These are phyloP conservation scores for Hirudinaria manillensis DNA, from an alignment of 2,888 invertebrate genomes.

Conservation along the genomic window DNA sequence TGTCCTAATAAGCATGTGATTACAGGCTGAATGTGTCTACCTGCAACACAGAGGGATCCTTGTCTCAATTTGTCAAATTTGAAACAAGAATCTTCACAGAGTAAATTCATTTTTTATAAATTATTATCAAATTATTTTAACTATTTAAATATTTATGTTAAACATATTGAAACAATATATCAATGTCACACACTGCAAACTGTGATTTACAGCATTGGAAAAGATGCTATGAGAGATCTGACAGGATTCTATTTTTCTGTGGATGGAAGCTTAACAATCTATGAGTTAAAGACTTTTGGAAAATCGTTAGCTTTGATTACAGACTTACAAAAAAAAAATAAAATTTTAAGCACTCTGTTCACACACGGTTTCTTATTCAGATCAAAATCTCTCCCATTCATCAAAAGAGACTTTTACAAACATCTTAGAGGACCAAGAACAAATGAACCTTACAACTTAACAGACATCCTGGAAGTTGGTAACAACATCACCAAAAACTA, in stretches of 20 bases:
- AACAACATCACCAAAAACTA: not conserved
- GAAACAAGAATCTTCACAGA: not conserved
- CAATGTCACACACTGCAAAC: not conserved
- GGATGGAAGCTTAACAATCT: conserved; percentile 51
- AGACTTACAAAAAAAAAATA: not conserved
- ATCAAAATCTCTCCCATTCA: conserved; percentile 13
- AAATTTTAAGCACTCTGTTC: not conserved
- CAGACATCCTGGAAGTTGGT: conserved; percentile 6
- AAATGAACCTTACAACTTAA: not conserved
- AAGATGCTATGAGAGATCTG: conserved; percentile 51
- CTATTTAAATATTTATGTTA: not conserved
- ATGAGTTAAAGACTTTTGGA: conserved; percentile 53
- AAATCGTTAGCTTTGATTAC: conserved; percentile 45
- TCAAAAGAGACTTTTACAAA: not conserved
- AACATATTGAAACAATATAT: not conserved
- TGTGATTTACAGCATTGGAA: conserved; percentile 45
- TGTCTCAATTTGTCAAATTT: not conserved
- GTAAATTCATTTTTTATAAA: not conserved
- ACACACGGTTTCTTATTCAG: not conserved
- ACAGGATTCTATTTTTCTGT: conserved; percentile 52
- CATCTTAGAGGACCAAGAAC: not conserved
- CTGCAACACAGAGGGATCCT: not conserved
- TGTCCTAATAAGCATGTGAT: not conserved
- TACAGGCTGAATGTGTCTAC: not conserved
- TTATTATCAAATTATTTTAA: not conserved